Evolutionary conservation across 64 coral and sea anemone genomes (phyloP).

Genomic region (Hydrozoanthus tunicans): DNA sequence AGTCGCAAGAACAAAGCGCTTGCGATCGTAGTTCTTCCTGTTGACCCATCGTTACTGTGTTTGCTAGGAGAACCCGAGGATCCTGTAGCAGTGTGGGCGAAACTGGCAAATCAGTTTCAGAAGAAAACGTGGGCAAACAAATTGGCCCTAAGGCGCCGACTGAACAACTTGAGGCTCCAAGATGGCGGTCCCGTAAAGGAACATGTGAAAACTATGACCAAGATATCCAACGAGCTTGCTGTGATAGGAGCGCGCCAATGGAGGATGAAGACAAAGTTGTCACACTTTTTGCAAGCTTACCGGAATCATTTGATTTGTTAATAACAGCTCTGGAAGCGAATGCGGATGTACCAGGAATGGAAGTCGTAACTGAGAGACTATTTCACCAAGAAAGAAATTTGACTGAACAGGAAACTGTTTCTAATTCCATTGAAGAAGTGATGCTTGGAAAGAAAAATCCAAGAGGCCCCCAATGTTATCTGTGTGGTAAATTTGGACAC

Average conservation of each 20-base stretch:
- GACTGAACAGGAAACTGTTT: too few species aligned
- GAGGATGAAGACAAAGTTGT: background rate
- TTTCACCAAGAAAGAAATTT: too few species aligned
- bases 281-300: conserved; percentile 41
- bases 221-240: background rate
- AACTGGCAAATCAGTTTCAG: conserved; percentile 47
- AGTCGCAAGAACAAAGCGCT: background rate
- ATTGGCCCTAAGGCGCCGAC: background rate
- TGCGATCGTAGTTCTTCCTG: conserved; percentile 27
- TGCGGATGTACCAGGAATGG: conserved; percentile 28
- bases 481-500: conserved; percentile 44
- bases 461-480: conserved; percentile 36
- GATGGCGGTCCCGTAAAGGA: too few species aligned
- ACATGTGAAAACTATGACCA: background rate
- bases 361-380: background rate
- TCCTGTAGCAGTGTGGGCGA: conserved; percentile 24
- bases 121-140: conserved; percentile 18
- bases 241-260: background rate
- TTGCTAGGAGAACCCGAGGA: conserved; percentile 39
- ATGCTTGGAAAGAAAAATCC: background rate
- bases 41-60: conserved; percentile 32
- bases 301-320: conserved; percentile 32
- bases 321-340: conserved; percentile 1
- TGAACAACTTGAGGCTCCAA: too few species aligned
- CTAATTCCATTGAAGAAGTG: background rate